Percentiles rank a stretch among this genome's conserved stretches.
Conservation (phyloP, 2,797 vertebrate species). For the Apogon hyalosoma region DNA sequence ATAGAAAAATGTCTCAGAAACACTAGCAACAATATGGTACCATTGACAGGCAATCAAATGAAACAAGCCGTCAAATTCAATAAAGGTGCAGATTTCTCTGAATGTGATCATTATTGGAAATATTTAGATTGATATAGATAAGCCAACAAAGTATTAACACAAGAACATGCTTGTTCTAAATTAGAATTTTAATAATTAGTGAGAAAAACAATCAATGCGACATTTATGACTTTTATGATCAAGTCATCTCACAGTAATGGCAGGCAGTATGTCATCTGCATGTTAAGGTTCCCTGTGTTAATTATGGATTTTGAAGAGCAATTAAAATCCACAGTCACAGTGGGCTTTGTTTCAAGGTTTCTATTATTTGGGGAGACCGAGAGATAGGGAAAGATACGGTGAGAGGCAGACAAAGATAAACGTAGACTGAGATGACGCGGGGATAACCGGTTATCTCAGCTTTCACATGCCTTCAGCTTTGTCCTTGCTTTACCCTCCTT, state of each 20-base stretch:
- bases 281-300: slow-evolving; percentile 64
- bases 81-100: too few species aligned
- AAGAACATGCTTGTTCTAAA: too few species aligned
- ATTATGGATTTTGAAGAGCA: slow-evolving; percentile 81
- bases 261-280: slow-evolving; percentile 65
- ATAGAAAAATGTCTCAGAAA: too few species aligned
- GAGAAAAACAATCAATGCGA: slow-evolving; percentile 37
- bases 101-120: too few species aligned
- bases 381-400: slow-evolving; percentile 72
- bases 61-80: too few species aligned
- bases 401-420: slow-evolving; percentile 68
- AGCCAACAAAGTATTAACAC: too few species aligned
- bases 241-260: slow-evolving; percentile 62
- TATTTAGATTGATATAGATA: too few species aligned
- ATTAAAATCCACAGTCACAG: slow-evolving; percentile 79
- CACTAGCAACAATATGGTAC: too few species aligned
- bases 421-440: slow-evolving; percentile 65
- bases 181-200: slow-evolving; percentile 13
- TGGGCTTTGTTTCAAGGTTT: slow-evolving; percentile 78
- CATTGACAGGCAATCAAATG: too few species aligned
- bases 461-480: slow-evolving; percentile 77
- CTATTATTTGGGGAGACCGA: slow-evolving; percentile 74
- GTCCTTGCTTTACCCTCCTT: slow-evolving; percentile 74
- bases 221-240: slow-evolving; percentile 52
- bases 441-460: slow-evolving; percentile 78